A percentile compares a stretch with the other conserved stretches of the same genome.
Evolutionary conservation across 2,888 invertebrate species (phyloP).

Genomic region (Phengaris alcon): DNA sequence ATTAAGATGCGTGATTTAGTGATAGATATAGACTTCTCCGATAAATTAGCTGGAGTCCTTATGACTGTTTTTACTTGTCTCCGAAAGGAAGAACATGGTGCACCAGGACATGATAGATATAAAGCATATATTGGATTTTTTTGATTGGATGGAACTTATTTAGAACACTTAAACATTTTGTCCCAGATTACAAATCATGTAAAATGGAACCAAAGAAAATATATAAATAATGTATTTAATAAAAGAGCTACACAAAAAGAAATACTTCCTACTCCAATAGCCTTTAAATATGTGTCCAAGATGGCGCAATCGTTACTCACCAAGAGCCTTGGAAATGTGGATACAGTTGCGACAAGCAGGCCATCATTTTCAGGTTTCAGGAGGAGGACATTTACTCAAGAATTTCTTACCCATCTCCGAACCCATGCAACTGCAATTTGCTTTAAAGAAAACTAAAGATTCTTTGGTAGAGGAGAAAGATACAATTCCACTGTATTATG

Average conservation of each 20-base stretch:
- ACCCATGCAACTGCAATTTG: background rate
- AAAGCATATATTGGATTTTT: too few relatives aligned
- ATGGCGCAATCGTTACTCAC: background rate
- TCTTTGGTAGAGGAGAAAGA: conserved; percentile 32
- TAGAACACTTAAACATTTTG: background rate
- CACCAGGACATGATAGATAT: too few relatives aligned
- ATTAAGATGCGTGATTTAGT: too few relatives aligned
- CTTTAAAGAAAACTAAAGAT: background rate
- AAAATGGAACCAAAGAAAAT: background rate
- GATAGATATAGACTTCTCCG: too few relatives aligned
- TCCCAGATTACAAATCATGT: background rate
- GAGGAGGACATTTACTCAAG: background rate
- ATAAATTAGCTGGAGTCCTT: too few relatives aligned
- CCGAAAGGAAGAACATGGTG: too few relatives aligned
- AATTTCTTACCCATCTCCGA: background rate
- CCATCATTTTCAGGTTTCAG: background rate
- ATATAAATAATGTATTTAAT: background rate
- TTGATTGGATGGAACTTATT: conserved; percentile 40
- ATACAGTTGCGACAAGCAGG: background rate
- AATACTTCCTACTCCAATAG: background rate
- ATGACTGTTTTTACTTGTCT: too few relatives aligned
- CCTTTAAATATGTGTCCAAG: background rate
- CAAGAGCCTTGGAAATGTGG: background rate
- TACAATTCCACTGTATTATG: too few relatives aligned
- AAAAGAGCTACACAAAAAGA: background rate